These are phyloP conservation scores for Vanacampus margaritifer DNA, from an alignment of 2,113 vertebrate genomes.

Conservation along the genomic window DNA sequence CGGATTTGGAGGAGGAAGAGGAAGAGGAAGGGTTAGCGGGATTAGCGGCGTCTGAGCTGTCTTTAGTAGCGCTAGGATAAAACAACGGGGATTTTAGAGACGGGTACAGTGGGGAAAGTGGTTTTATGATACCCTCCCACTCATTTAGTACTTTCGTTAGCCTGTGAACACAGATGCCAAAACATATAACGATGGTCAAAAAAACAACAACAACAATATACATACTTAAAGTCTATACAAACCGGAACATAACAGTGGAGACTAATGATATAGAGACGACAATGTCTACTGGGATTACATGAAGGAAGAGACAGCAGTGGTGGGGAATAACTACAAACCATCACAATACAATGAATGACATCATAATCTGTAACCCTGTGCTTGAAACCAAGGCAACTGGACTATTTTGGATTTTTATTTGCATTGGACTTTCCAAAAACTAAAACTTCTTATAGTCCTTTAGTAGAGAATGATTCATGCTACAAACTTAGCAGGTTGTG, in stretches of 20 bases:
- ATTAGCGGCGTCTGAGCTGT: constrained; percentile 85
- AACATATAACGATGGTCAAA: constrained; percentile 92
- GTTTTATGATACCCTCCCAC: constrained; percentile 98
- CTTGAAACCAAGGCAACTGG: not conserved
- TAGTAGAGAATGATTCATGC: no score
- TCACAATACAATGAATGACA: not conserved
- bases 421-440: no score
- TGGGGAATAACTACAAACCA: not conserved
- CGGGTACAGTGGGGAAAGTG: constrained; percentile 89
- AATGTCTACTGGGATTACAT: constrained; percentile 32
- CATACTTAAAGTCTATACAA: constrained; percentile 59
- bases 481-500: no score
- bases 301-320: constrained; percentile 19
- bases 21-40: constrained; percentile 77
- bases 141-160: constrained; percentile 99
- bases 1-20: constrained; percentile 73
- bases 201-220: constrained; percentile 73
- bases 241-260: constrained; percentile 50
- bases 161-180: constrained; percentile 97
- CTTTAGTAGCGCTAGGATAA: constrained; percentile 94
- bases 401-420: not conserved
- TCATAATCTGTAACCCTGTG: not conserved
- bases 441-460: no score
- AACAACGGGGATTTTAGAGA: constrained; percentile 99
- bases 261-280: constrained; percentile 52